Conservation (phyloP, 2,113 vertebrate genomes). For the Lipotes vexillifer region DNA sequence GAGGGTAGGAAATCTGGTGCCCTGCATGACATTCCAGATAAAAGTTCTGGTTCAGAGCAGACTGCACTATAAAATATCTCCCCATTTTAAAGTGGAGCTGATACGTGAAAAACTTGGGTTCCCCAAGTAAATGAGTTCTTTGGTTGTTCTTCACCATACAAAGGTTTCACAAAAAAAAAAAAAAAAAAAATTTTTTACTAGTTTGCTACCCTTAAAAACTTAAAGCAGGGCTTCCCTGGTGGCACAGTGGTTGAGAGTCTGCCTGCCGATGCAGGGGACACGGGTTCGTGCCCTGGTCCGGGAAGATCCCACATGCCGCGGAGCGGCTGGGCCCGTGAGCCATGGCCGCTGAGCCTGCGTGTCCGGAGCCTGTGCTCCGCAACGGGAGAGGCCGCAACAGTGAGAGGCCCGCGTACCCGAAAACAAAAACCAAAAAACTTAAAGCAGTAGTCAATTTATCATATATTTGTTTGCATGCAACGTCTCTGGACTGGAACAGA, state of each 20-base stretch:
- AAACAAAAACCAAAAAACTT: background rate
- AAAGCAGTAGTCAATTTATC: background rate
- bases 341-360: too few species aligned
- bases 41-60: background rate
- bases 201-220: background rate
- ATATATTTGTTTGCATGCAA: background rate
- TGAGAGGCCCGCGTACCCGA: too few species aligned
- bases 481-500: background rate
- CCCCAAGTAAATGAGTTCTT: background rate
- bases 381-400: too few species aligned
- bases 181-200: background rate
- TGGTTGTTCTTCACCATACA: background rate
- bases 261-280: too few species aligned
- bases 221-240: too few species aligned
- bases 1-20: background rate
- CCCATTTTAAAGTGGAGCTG: background rate
- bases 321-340: too few species aligned
- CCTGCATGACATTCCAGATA: background rate
- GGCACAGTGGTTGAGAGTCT: too few species aligned
- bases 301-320: too few species aligned
- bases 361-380: too few species aligned
- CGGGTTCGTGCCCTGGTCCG: too few species aligned
- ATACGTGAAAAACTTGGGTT: background rate
- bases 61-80: background rate
- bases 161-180: background rate